Evolutionary conservation across 2,113 vertebrate species (phyloP).

Genomic region (Sinocyclocheilus maitianheensis): DNA sequence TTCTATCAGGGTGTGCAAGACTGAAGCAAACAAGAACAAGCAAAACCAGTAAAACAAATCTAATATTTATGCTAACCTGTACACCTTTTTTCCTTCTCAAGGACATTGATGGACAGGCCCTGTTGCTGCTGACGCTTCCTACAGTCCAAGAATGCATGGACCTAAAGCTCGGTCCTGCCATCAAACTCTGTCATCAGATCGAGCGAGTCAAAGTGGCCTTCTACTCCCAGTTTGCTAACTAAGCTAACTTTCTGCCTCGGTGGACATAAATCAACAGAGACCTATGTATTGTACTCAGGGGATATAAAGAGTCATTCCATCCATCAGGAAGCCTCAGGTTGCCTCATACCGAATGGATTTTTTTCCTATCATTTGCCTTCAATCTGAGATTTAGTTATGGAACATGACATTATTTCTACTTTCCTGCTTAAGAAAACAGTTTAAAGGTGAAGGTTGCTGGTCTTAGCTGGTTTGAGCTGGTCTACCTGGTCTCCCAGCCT

Average conservation of each 20-base stretch:
- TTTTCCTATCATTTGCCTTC: not conserved
- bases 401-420: not conserved
- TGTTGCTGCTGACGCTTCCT: constrained; percentile 90
- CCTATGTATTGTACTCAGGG: constrained; percentile 30
- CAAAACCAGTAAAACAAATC: not conserved
- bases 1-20: not conserved
- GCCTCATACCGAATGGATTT: not conserved
- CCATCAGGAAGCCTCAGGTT: constrained; percentile 9
- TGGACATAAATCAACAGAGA: constrained; percentile 6
- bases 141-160: constrained; percentile 98
- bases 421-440: not conserved
- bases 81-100: constrained; percentile 59
- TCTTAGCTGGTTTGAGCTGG: not conserved
- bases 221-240: constrained; percentile 94
- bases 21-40: not conserved
- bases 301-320: not conserved
- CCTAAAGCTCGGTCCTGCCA: constrained; percentile 94
- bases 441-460: not conserved
- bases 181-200: constrained; percentile 96
- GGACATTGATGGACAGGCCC: constrained; percentile 96
- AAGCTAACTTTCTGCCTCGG: constrained; percentile 59
- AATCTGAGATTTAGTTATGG: not conserved
- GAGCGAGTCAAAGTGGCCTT: constrained; percentile 96
- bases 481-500: not conserved
- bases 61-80: not conserved